These are phyloP conservation scores for Tor tambroides DNA, from an alignment of 2,113 vertebrate genomes.

Conservation along the genomic window DNA sequence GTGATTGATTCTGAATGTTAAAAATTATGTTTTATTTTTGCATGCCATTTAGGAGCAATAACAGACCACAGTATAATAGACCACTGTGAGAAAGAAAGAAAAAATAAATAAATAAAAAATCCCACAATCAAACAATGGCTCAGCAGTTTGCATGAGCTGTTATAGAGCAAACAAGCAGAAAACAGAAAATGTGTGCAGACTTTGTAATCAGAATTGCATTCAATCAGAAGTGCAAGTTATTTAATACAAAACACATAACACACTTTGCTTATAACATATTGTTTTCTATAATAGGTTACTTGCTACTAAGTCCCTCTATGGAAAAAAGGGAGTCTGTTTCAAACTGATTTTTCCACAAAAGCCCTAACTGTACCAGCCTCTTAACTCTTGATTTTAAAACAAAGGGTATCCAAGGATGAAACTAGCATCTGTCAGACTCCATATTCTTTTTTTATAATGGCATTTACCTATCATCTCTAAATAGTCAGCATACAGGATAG, in stretches of 20 bases:
- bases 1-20: background rate
- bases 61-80: too few relatives aligned
- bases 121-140: too few relatives aligned
- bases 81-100: too few relatives aligned
- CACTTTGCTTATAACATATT: too few relatives aligned
- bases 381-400: background rate
- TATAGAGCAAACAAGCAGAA: background rate
- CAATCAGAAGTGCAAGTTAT: too few relatives aligned
- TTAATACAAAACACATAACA: too few relatives aligned
- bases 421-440: background rate
- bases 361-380: background rate
- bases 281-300: too few relatives aligned
- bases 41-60: too few relatives aligned
- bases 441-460: conserved; percentile 5
- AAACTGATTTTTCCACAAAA: background rate
- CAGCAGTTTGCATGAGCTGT: background rate
- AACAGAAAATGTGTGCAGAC: background rate
- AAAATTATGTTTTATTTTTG: background rate
- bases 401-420: background rate
- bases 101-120: too few relatives aligned
- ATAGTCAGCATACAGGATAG: background rate
- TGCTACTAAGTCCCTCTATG: background rate
- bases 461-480: conserved; percentile 50
- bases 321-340: background rate
- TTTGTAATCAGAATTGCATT: too few relatives aligned